Evolutionary conservation across 2,888 invertebrate species (phyloP), one percentile per base, ranked within the genome.

Genomic region (Lasioglossum lativentre): DNA sequence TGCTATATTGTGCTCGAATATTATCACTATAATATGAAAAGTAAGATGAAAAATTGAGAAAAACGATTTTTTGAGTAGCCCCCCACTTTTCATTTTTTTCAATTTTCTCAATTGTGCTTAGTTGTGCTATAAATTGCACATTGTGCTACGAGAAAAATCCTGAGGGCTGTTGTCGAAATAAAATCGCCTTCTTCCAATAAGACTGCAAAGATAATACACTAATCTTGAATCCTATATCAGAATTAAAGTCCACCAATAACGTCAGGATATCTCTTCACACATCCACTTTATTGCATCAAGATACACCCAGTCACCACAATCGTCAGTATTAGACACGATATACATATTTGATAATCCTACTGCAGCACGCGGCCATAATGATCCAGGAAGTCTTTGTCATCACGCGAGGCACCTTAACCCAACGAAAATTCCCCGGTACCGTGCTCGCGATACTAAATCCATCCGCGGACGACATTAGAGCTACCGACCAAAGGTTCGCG

Each of bases 351-450:
- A 23, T 71, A 30, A 34, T 23, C 73, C 45, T 19, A 19, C 40
- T 38, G 42, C 23, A 23, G 12, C 42, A 34, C 27, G 12, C 71
- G 12, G 19, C 30, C 27, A 78, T 78, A 56, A 78, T 23, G 45
- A 52, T 72, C 66, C 83, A 71, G 85, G 85, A 85, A 85, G 66
- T 75, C 27, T 4, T 71, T 66, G 78, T 73, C 83, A 68, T 78
- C 85, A 85, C 85, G 85, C 85, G 72, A 79, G 38, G 56, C n/a
- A 4, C 8, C 16, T 2, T 40, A 4, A 40, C 42, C 45, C 74
- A 47, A 52, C 66, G 6, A 63, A 75, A 71, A 75, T 83, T 72
- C 30, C n/a, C 47, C 47, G 34, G 66, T 23, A 66, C n/a, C 63
- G 40, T 70, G 63, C 66, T 66, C 56, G 63, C 72, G 71, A 74